Evolutionary conservation across 2,797 vertebrate genomes (phyloP).

Genomic region (Taeniopygia guttata): DNA sequence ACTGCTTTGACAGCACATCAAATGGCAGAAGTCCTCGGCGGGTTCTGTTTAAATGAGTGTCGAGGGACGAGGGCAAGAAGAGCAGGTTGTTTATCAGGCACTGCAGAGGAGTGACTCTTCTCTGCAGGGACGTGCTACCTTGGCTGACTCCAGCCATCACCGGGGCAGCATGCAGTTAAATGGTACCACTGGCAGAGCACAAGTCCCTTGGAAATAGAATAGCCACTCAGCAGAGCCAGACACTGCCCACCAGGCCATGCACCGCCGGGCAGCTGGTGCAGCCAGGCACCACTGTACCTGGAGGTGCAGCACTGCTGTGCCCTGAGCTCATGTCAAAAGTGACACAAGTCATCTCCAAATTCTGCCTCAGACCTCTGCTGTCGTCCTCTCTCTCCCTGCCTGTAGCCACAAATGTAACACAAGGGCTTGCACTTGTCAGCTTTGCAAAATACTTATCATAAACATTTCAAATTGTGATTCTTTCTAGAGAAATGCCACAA

Average conservation of each 20-base stretch:
- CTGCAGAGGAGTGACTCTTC: background rate
- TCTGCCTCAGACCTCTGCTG: background rate
- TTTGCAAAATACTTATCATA: background rate
- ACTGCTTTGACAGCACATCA: background rate
- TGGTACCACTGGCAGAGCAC: background rate
- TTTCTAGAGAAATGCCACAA: constrained; percentile 21
- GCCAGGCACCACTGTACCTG: rapidly evolving
- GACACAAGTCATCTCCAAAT: background rate
- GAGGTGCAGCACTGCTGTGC: background rate
- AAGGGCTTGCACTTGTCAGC: background rate
- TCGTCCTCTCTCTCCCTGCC: background rate
- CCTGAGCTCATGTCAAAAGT: background rate
- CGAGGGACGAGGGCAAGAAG: rapidly evolving
- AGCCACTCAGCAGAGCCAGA: background rate
- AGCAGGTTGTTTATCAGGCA: background rate
- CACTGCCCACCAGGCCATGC: rapidly evolving
- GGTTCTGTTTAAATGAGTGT: background rate
- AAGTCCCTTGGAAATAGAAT: background rate
- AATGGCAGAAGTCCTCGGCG: background rate
- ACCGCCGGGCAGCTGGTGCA: background rate
- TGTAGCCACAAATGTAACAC: background rate
- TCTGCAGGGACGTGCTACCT: background rate
- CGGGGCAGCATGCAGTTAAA: background rate
- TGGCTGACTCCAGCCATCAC: rapidly evolving
- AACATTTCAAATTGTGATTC: background rate